These are phyloP conservation scores for Cyprinodon brontotheroides DNA, from an alignment of 2,113 vertebrate genomes.

Conservation along the genomic window DNA sequence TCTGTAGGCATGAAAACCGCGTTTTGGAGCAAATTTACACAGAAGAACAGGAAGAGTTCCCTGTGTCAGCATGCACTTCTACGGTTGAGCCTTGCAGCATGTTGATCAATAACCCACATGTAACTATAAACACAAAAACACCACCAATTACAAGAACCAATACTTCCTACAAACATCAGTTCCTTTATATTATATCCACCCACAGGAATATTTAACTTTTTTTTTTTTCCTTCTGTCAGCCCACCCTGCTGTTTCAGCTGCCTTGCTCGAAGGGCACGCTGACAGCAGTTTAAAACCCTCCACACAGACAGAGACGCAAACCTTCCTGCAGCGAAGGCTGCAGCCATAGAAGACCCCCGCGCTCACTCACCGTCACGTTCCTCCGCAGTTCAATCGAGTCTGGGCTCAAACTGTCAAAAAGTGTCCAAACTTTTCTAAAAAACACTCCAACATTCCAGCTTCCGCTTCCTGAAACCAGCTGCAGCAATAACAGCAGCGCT, in stretches of 20 bases:
- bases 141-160: neutral
- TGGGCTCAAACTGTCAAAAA: constrained; percentile 42
- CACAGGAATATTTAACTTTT: neutral
- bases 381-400: constrained; percentile 13
- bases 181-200: neutral
- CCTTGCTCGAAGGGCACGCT: neutral
- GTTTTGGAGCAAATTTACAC: neutral
- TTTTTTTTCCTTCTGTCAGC: neutral
- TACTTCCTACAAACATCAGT: neutral
- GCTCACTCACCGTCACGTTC: constrained; percentile 60
- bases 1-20: neutral
- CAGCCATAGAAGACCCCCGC: neutral
- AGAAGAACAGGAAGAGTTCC: neutral
- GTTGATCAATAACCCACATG: neutral
- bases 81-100: neutral
- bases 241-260: neutral
- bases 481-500: constrained; percentile 15
- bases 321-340: neutral
- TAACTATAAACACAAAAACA: neutral
- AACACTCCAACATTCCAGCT: constrained; percentile 68
- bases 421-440: constrained; percentile 64
- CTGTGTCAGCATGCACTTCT: neutral
- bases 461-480: constrained; percentile 73
- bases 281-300: constrained; percentile 4
- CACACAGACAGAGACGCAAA: neutral